These are phyloP conservation scores for Engraulis encrasicolus DNA, from an alignment of 2,113 vertebrate genomes.

Conservation along the genomic window DNA sequence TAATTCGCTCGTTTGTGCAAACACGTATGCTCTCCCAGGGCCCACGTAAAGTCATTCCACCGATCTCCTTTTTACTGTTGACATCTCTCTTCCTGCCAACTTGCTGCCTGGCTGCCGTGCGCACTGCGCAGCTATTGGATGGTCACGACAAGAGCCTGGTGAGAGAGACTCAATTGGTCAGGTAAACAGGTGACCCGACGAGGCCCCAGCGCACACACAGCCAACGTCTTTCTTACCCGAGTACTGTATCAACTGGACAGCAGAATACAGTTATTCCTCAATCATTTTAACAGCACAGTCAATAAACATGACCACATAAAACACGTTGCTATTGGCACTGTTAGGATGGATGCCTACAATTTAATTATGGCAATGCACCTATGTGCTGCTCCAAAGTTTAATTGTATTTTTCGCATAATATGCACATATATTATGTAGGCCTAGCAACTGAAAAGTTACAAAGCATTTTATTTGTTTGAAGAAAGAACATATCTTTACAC, in stretches of 20 bases:
- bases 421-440: too few relatives aligned
- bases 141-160: neutral
- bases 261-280: too few relatives aligned
- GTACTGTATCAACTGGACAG: neutral
- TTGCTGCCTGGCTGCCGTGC: constrained; percentile 36
- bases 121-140: constrained; percentile 39
- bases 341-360: neutral
- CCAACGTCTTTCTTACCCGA: too few relatives aligned
- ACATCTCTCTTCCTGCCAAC: constrained; percentile 43
- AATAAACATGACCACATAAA: too few relatives aligned
- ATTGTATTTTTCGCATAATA: neutral
- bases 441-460: neutral
- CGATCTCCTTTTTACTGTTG: constrained; percentile 23
- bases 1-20: neutral
- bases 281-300: neutral
- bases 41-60: constrained; percentile 2
- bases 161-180: constrained; percentile 41
- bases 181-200: constrained; percentile 22
- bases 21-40: neutral
- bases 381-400: neutral
- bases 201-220: neutral
- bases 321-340: too few relatives aligned
- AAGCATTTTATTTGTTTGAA: neutral
- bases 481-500: neutral
- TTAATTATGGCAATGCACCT: neutral